Conservation (phyloP, 2,888 invertebrate genomes). For the Drosophila nr. perissopoda region DNA sequence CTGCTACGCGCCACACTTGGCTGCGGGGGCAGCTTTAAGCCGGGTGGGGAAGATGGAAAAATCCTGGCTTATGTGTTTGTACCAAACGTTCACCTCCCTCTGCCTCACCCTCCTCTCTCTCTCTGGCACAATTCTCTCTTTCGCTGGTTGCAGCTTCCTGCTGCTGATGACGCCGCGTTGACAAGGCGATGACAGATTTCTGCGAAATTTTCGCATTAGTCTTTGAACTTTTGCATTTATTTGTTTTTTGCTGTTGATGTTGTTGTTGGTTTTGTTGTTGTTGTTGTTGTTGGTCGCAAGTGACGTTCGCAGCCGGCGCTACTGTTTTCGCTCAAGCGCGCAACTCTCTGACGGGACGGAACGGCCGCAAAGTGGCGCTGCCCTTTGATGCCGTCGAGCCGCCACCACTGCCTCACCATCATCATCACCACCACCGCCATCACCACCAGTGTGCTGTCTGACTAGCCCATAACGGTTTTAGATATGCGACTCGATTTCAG, state of each 20-base stretch:
- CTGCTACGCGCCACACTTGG: slow-evolving; percentile 60
- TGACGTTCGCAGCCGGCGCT: slow-evolving; percentile 71
- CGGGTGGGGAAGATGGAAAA: neutral
- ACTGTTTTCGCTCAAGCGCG: slow-evolving; percentile 81
- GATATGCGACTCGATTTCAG: slow-evolving; percentile 73
- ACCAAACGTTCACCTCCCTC: neutral
- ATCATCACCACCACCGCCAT: neutral
- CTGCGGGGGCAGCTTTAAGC: slow-evolving; percentile 19
- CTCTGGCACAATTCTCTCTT: neutral
- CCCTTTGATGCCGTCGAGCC: slow-evolving; percentile 65
- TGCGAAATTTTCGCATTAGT: slow-evolving; percentile 82
- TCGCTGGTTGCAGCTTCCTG: slow-evolving; percentile 61
- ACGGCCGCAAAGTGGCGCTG: slow-evolving; percentile 77
- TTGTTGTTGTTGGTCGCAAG: slow-evolving; percentile 31
- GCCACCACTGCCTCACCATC: neutral
- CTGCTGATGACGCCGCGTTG: slow-evolving; percentile 77
- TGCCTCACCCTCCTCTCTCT: neutral
- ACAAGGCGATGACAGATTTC: slow-evolving; percentile 84
- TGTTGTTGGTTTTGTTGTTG: slow-evolving; percentile 44
- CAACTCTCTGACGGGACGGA: slow-evolving; percentile 66
- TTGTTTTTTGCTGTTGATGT: slow-evolving; percentile 44
- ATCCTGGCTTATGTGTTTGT: slow-evolving; percentile 12
- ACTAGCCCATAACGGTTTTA: slow-evolving; percentile 69
- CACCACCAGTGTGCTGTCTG: slow-evolving; percentile 6
- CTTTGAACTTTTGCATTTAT: slow-evolving; percentile 76